Evolutionary conservation across 2,113 vertebrate genomes (phyloP), one percentile per base, ranked within the genome.

Genomic region (Sylvilagus bachmani): DNA sequence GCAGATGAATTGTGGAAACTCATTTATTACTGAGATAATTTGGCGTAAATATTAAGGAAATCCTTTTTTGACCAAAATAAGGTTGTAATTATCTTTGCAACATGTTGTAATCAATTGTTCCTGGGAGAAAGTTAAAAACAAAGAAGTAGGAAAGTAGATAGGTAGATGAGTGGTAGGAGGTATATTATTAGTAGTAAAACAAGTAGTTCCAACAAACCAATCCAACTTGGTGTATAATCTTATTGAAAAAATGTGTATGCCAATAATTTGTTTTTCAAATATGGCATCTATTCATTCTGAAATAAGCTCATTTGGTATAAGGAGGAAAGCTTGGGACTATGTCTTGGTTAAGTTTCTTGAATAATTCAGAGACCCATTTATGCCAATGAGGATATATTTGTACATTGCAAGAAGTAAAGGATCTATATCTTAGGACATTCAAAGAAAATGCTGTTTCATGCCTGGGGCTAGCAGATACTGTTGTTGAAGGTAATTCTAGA

Each of bases 341-440:
- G 44, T 70, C 44, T 93, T 96, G 58, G 64, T 70, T 92, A 93
- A 96, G 24, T 74, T 82, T 95, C 69, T 82, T 92, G 36, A 97
- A 95, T 96, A 95, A 96, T 95, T 93, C 88, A 96, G 80, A 84
- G 70, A 53, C 33, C 31, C 24, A 91, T 90, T 92, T 86, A 67
- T 83, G 82, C 88, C 62, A 89, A 16, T 17, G 29, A 66, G 62
- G 2, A 90, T 94, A 88, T 90, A 80, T 78, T 67, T 29, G 62
- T 83, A 77, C 70, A 67, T 31, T 64, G 1, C 25, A 86, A 66
- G 82, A 94, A 88, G 75, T 67, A 71, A 90, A 38, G 29, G 61
- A 75, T 90, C 61, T 91, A 31, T 77, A 89, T 62, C 80, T 86
- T 49, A 81, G 75, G 55, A 73, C 49, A 73, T 79, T 85, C 33